Evolutionary conservation across 1,140 invertebrate genomes (phyloP).

Genomic region (Dolichoris vasculosae): DNA sequence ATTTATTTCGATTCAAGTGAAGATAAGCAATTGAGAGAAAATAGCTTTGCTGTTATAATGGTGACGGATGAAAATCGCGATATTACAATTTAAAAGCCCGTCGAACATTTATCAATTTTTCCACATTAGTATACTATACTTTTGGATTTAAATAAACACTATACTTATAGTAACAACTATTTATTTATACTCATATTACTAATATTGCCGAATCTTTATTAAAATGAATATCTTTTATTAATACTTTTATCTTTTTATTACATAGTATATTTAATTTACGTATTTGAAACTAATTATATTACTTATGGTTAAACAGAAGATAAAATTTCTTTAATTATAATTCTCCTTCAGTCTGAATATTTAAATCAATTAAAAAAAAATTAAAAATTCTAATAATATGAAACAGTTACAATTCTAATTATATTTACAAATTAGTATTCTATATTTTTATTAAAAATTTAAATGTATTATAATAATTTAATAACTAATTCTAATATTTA

Average conservation of each 20-base stretch:
- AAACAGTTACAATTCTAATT: too few relatives aligned
- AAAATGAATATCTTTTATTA: background rate
- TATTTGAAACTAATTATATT: background rate
- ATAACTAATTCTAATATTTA: too few relatives aligned
- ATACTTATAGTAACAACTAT: too few relatives aligned
- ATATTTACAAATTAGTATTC: too few relatives aligned
- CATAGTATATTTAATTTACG: background rate
- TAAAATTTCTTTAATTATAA: background rate
- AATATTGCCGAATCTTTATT: too few relatives aligned
- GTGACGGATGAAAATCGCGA: background rate
- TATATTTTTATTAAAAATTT: too few relatives aligned
- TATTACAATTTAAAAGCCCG: background rate
- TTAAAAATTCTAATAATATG: background rate
- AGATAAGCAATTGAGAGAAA: background rate
- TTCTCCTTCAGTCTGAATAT: background rate
- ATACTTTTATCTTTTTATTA: background rate
- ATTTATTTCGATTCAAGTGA: constrained; percentile 9
- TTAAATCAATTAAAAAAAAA: background rate
- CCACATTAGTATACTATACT: too few relatives aligned
- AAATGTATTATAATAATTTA: too few relatives aligned
- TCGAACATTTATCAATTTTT: background rate
- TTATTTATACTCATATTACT: too few relatives aligned
- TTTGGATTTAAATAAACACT: too few relatives aligned
- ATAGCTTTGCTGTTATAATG: background rate
- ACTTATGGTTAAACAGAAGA: too few relatives aligned